phyloP scores from a whole-genome alignment of 2,113 vertebrate genomes.

The Ariopsis seemanni region DNA sequence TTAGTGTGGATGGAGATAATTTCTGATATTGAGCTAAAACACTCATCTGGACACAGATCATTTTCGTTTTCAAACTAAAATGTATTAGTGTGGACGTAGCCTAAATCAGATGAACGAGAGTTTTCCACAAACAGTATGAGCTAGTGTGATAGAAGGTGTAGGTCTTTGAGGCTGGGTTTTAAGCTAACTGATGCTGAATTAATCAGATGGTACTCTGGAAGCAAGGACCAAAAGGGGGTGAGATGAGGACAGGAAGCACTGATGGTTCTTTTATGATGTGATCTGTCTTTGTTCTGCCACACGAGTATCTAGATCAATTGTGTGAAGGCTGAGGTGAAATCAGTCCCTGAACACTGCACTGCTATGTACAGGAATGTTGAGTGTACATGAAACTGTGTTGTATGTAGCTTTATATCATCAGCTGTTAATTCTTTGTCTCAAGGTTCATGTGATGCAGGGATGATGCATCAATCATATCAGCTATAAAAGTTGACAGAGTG shows the following conservation, averaged over 20 bases:
- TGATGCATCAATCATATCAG: too few relatives aligned
- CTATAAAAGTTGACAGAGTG: slow-evolving; percentile 45
- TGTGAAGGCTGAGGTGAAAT: slow-evolving; percentile 9
- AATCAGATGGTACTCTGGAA: slow-evolving; percentile 35
- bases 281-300: slow-evolving; percentile 30
- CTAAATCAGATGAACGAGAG: neutral
- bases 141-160: neutral
- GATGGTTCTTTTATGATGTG: slow-evolving; percentile 39
- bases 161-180: slow-evolving; percentile 10
- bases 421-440: slow-evolving; percentile 30
- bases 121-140: neutral
- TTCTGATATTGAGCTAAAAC: too few relatives aligned
- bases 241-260: slow-evolving; percentile 19
- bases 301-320: slow-evolving; percentile 4
- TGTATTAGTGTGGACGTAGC: too few relatives aligned
- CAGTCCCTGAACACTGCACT: slow-evolving; percentile 8
- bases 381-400: neutral
- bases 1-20: too few relatives aligned
- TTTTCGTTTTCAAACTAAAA: too few relatives aligned
- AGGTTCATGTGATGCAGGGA: slow-evolving; percentile 15
- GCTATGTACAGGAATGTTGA: neutral
- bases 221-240: slow-evolving; percentile 21
- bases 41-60: too few relatives aligned
- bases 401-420: neutral
- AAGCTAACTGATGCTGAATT: slow-evolving; percentile 33